Conservation (phyloP, 2,797 vertebrate species). For the Sebastolobus altivelis region DNA sequence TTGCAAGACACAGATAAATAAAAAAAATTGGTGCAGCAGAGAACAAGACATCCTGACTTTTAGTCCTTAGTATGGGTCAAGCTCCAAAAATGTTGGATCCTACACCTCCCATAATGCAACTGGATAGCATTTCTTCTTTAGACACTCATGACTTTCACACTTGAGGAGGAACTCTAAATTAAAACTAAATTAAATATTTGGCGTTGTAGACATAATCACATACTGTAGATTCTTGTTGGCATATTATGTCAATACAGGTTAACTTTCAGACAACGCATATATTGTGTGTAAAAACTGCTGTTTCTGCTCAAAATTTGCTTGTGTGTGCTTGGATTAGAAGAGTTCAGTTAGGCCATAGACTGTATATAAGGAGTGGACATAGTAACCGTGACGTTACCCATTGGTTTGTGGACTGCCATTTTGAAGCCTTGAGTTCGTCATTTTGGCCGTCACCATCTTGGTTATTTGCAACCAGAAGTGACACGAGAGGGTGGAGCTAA, state of each 20-base stretch:
- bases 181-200: background rate
- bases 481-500: too few relatives aligned
- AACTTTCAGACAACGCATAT: background rate
- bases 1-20: background rate
- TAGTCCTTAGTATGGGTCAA: background rate
- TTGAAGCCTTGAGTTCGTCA: too few relatives aligned
- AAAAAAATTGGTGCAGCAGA: background rate
- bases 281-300: background rate
- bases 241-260: background rate
- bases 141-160: background rate
- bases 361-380: background rate
- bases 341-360: background rate
- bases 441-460: too few relatives aligned
- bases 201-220: background rate
- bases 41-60: too few relatives aligned
- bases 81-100: fast-evolving
- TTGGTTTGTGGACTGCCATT: too few relatives aligned
- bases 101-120: too few relatives aligned
- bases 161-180: background rate
- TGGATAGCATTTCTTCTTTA: background rate
- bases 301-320: background rate
- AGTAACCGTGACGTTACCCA: background rate
- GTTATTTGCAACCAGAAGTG: too few relatives aligned
- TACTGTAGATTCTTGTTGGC: background rate
- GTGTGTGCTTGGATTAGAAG: background rate